These are phyloP conservation scores for Drosophila borealis DNA, from an alignment of 2,888 invertebrate species.

Conservation along the genomic window DNA sequence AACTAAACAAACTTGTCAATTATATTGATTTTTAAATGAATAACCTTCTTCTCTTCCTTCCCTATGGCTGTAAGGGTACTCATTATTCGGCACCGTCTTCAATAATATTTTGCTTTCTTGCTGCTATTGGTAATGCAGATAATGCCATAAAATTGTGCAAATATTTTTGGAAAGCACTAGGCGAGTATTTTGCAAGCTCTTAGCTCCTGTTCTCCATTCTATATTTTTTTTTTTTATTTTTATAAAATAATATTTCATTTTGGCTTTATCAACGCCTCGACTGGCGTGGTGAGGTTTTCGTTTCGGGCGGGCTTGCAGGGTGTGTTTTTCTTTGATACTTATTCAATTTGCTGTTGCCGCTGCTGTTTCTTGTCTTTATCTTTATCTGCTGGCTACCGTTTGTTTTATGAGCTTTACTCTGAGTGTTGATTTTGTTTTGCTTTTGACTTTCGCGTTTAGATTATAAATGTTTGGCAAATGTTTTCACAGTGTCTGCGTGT, in stretches of 20 bases:
- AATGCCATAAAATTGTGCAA: conserved; percentile 49
- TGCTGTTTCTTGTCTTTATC: conserved; percentile 14
- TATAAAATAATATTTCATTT: conserved; percentile 51
- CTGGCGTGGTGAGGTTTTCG: conserved; percentile 11
- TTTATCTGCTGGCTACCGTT: conserved; percentile 33
- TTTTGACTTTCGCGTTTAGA: conserved; percentile 63
- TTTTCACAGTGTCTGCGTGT: conserved; percentile 47
- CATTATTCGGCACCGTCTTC: too few relatives aligned
- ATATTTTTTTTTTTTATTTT: conserved; percentile 54
- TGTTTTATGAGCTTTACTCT: conserved; percentile 43
- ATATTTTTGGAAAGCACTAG: too few relatives aligned
- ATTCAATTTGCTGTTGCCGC: conserved; percentile 56
- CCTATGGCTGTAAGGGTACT: too few relatives aligned
- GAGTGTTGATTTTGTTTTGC: conserved; percentile 52
- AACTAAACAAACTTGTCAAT: too few relatives aligned
- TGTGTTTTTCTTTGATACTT: conserved; percentile 21
- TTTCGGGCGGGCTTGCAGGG: neutral
- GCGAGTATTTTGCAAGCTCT: conserved; percentile 56
- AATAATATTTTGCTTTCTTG: conserved; percentile 7
- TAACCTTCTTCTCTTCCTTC: too few relatives aligned
- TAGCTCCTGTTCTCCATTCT: conserved; percentile 1
- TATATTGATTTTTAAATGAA: too few relatives aligned
- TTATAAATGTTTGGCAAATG: conserved; percentile 69
- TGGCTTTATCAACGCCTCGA: conserved; percentile 39
- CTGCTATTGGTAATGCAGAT: conserved; percentile 62